phyloP scores from a whole-genome alignment of 2,113 vertebrate genomes.

The Callaeas wilsoni region DNA sequence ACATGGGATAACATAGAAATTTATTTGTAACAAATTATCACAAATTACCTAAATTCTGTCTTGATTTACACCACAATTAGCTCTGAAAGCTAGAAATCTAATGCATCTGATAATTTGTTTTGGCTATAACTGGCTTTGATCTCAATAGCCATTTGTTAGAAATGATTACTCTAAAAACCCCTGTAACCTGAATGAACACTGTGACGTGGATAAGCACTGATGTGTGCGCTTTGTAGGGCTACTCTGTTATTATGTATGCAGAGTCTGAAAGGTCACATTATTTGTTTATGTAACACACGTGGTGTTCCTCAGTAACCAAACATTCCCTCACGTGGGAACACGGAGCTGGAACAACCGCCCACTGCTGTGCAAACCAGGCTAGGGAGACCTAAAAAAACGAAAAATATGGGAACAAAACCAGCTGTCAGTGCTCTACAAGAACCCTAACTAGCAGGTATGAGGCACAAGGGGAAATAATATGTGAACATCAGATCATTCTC shows the following conservation, averaged over 20 bases:
- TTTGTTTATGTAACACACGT: background rate
- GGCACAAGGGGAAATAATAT: background rate
- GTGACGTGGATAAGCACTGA: background rate
- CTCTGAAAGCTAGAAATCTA: background rate
- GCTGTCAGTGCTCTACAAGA: background rate
- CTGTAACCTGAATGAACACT: background rate
- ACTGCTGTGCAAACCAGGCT: background rate
- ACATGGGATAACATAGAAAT: background rate
- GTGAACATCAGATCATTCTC: background rate
- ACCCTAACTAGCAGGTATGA: background rate
- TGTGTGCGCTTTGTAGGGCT: background rate
- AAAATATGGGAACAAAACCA: background rate
- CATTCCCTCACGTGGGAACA: background rate
- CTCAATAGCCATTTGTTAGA: background rate
- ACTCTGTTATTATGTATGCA: background rate
- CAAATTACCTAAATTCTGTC: background rate
- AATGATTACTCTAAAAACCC: background rate
- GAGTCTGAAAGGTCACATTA: background rate
- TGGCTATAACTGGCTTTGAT: background rate
- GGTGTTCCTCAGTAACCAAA: background rate
- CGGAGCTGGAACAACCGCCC: rapidly evolving
- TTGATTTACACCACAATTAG: background rate
- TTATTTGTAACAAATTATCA: background rate
- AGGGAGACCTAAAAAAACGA: background rate
- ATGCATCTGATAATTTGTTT: background rate